Evolutionary conservation across 2,113 vertebrate genomes (phyloP), one percentile per base, ranked within the genome.

Genomic region (Phyllostomus discolor): DNA sequence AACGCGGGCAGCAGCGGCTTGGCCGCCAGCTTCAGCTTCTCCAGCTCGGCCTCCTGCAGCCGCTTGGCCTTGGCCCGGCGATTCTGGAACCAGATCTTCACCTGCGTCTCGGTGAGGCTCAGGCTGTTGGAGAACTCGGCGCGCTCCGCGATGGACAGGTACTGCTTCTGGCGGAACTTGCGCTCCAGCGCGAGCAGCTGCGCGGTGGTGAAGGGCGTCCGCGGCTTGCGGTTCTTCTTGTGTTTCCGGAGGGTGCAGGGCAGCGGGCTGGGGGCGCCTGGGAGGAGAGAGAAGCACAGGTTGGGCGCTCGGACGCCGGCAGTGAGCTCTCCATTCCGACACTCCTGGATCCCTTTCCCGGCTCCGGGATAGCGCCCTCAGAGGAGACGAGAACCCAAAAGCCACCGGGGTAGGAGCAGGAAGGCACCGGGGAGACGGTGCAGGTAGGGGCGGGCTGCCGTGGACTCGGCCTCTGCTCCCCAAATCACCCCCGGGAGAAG

Each of bases 121-220:
- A 99, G 98, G 1, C 98, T 98, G 96, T 99, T 99, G 98, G 99
- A 99, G 98, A 99, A 99, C 98, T 99, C 99, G 0, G 99, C 99
- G 0, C 99, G 99, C 98, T 99, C 99, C 0, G 99, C 99, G 17
- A 99, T 99, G 97, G 99, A 99, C 95, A 99, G 98, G 97, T 99
- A 99, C 98, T 99, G 99, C 98, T 99, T 99, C 98, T 99, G 99
- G 17, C 99, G 99, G 97, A 99, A 99, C 98, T 99, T 99, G 93
- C 99, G 98, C 99, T 99, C 99, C 69, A 99, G 98, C 15, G 99
- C 99, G 95, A 99, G 98, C 69, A 99, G 99, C 98, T 99, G 99
- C 0, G 99, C 99, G 8, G 99, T 99, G 54, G 99, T 99, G 98
- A 99, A 99, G 33, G 99, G 99, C 1, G 99, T 99, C 96, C 99